Conservation (phyloP, 2,888 invertebrate species). For the Eupithecia inturbata region DNA sequence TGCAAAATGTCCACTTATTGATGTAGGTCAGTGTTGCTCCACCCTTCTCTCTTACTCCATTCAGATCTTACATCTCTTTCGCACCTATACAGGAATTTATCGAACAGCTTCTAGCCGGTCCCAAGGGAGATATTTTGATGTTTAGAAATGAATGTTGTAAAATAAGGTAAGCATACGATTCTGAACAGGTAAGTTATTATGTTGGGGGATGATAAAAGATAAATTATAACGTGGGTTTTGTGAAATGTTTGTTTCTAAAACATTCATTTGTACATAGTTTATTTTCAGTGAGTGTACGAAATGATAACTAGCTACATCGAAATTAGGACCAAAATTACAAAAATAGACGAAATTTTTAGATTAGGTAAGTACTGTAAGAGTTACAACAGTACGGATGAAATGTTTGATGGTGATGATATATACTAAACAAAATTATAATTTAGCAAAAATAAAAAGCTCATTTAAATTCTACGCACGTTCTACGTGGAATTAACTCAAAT, state of each 20-base stretch:
- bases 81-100: slow-evolving; percentile 61
- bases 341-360: neutral
- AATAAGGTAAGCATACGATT: neutral
- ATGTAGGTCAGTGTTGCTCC: slow-evolving; percentile 73
- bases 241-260: neutral
- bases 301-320: neutral
- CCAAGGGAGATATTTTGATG: slow-evolving; percentile 25
- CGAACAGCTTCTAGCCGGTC: slow-evolving; percentile 51
- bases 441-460: neutral
- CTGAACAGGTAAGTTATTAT: neutral
- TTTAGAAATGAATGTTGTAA: slow-evolving; percentile 21
- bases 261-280: no score
- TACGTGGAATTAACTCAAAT: neutral
- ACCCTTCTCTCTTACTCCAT: slow-evolving; percentile 49
- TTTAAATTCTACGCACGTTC: neutral
- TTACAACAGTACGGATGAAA: no score
- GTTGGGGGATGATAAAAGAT: neutral
- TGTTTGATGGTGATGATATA: no score
- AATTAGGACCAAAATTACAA: neutral
- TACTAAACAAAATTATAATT: no score
- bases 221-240: neutral
- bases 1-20: slow-evolving; percentile 73
- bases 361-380: no score
- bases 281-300: no score
- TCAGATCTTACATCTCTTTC: slow-evolving; percentile 48